Percentiles rank a stretch among this genome's conserved stretches.
Conservation (phyloP, 1,140 invertebrate species). For the Rhagoletis pomonella region DNA sequence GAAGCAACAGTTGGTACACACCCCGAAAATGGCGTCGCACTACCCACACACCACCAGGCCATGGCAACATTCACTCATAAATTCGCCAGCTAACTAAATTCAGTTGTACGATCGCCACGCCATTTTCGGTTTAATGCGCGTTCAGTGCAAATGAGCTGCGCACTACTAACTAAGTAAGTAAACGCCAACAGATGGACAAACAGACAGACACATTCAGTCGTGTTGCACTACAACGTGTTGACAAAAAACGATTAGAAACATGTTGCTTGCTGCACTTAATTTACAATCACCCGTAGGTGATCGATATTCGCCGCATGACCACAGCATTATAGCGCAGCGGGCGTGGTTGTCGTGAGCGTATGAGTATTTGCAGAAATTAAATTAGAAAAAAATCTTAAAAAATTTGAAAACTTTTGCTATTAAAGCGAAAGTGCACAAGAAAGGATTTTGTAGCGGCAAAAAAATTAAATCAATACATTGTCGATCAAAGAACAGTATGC, state of each 20-base stretch:
- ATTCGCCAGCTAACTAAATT: neutral
- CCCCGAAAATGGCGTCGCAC: neutral
- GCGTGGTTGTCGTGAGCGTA: neutral
- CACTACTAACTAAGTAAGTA: neutral
- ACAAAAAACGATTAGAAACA: neutral
- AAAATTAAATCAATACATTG: neutral
- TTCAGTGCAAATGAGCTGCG: constrained; percentile 43
- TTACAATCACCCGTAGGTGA: constrained; percentile 10
- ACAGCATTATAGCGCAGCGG: neutral
- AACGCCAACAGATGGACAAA: too few species aligned
- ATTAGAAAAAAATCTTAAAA: neutral
- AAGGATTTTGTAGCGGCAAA: neutral
- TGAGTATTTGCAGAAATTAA: constrained; percentile 14
- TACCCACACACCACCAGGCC: neutral
- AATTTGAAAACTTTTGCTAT: neutral
- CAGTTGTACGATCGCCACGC: neutral
- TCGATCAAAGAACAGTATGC: neutral
- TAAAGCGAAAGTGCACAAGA: neutral
- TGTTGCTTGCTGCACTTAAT: constrained; percentile 9
- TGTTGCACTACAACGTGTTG: neutral
- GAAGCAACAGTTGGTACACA: neutral
- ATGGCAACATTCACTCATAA: constrained; percentile 7
- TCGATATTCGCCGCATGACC: neutral
- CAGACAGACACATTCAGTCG: neutral
- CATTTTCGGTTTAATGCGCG: constrained; percentile 38